Evolutionary conservation across 2,888 invertebrate species (phyloP), one percentile per base, ranked within the genome.

Genomic region (Cantharis rustica): DNA sequence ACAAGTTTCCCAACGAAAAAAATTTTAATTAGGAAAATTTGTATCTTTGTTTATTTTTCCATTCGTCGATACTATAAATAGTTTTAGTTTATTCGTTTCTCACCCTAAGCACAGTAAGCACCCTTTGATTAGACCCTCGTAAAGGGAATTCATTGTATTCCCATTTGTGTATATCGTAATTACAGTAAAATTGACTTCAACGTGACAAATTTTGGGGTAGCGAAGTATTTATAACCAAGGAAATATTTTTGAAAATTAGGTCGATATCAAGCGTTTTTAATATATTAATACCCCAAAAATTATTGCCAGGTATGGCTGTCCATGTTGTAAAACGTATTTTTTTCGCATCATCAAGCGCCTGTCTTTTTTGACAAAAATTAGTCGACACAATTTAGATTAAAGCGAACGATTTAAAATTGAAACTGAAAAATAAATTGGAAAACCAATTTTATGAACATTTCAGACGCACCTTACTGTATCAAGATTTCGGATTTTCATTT

Each of bases 81-180:
- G 64, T 66, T 66, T 66, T 66, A 20, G 47, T 23, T 66, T 66
- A 66, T 23, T 17, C 23, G 17, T 66, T 66, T 20, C 64, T 66
- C 64, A 20, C 64, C 64, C 64, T 66, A 66, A 20, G 23, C 64
- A 66, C 23, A 66, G 64, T 20, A 66, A 66, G 15, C 64, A 66
- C 64, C 64, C 64, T 66, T 66, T 66, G 64, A 66, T 66, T 66
- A 66, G 64, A 66, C 64, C 64, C 64, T 66, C 64, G 64, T 66
- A 66, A 66, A 66, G 64, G 64, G 64, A 47, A 66, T 66, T 66
- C 64, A 16, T 66, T 66, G 17, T 66, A 66, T 66, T 66, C 64
- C 64, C 64, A 66, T 20, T 23, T 66, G 64, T 66, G 64, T 66
- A 66, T 66, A 66, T 66, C 64, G 64, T 66, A 66, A 66, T 66